Base-by-base conservation (phyloP, 2,888 invertebrate genomes). In the Tetragnatha montana region DNA sequence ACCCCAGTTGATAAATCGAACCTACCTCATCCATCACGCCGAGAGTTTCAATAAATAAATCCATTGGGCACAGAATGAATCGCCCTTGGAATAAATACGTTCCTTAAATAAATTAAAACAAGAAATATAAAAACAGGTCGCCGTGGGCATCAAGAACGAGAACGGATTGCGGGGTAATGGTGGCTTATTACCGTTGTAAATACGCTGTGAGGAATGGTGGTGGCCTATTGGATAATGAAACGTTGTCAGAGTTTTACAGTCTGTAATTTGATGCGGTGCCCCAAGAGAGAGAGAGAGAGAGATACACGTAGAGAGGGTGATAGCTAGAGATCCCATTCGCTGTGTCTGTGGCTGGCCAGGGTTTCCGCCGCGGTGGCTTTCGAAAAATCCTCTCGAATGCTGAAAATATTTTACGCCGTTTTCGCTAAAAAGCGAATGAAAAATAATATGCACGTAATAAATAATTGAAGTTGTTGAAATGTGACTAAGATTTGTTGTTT, bases 191-290 rank as follows among this genome's bases (percentile, higher is more conserved):
- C 10, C n/a, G 35, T 12, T 73, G 19, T 71, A 80, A 75, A 21
- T 35, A 49, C 81, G 8, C 47, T n/a, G 6, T 69, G 51, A 83
- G 50, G 78, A 88, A 83, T 88, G 84, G 68, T 69, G 80, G 88
- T 84, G 73, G 83, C 49, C 83, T 88, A 84, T 84, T 83, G 83
- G 88, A 84, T 88, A 84, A 88, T 88, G 83, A 80, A 69, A 74
- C 75, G 80, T 74, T 88, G 88, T 84, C 80, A 88, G 35, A 75
- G 69, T 22, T 75, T 75, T 71, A 50, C 35, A 84, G 79, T 69
- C 79, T 88, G 70, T 75, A 88, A 88, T 79, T 79, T 83, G 75
- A 71, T 50, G 17, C 50, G 51, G 83, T 79, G 73, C 71, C 82
- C 60, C 21, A 71, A 71, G 82, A 83, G 19, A 78, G 88, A 35